These are phyloP conservation scores for Malurus splendens DNA, from an alignment of 2,797 vertebrate species.

Conservation along the genomic window DNA sequence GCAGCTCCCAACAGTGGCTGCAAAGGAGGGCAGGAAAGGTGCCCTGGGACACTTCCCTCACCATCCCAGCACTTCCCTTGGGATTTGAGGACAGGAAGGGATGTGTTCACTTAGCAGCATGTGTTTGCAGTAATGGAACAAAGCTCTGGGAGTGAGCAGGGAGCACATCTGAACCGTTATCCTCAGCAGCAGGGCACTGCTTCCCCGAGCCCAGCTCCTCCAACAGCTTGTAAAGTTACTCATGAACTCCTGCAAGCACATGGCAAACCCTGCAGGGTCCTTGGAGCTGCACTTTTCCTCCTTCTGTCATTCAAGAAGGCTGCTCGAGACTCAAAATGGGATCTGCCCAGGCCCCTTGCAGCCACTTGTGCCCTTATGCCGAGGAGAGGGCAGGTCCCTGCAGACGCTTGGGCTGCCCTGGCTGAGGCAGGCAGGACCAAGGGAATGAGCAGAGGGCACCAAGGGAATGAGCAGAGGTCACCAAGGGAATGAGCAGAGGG, in stretches of 20 bases:
- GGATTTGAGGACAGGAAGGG: not conserved
- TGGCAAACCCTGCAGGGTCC: not conserved
- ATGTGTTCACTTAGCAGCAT: not conserved
- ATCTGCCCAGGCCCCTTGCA: not conserved
- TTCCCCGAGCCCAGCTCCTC: not conserved
- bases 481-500: no score
- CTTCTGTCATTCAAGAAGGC: not conserved
- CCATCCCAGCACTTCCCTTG: not conserved
- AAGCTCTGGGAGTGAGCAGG: not conserved
- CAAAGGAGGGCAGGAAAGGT: not conserved
- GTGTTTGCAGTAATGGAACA: not conserved
- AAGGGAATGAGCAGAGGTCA: no score
- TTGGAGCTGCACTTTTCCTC: not conserved
- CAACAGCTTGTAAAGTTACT: not conserved
- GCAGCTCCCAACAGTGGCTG: not conserved
- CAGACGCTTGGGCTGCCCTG: not conserved
- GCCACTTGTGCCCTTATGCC: rapidly evolving
- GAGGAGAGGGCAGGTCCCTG: not conserved
- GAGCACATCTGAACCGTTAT: not conserved
- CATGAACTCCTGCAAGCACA: not conserved
- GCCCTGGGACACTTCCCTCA: not conserved
- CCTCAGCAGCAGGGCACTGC: not conserved
- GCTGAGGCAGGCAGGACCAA: not conserved
- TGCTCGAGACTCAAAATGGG: rapidly evolving
- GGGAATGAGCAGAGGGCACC: not conserved